Percentiles rank a stretch among this genome's conserved stretches.
phyloP scores from a whole-genome alignment of 2,797 vertebrate genomes.

The Florisuga fusca region DNA sequence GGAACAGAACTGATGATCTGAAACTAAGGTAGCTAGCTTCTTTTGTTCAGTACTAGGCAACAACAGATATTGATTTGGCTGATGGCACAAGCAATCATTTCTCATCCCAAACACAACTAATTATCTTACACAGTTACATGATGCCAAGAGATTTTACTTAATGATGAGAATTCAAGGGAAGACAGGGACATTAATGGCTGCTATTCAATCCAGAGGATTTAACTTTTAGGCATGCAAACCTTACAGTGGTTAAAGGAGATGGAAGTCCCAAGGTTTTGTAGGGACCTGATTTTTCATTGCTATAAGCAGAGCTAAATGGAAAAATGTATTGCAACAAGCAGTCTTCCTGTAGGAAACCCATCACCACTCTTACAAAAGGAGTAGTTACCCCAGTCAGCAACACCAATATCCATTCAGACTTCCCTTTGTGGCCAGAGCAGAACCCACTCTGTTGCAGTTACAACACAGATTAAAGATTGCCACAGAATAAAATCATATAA shows the following conservation, averaged over 20 bases:
- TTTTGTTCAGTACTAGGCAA: background rate
- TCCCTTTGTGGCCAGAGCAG: background rate
- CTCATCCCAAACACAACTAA: conserved; percentile 13
- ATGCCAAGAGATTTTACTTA: conserved; percentile 3
- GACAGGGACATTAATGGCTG: background rate
- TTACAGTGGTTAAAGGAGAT: background rate
- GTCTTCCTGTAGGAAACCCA: background rate
- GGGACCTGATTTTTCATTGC: background rate
- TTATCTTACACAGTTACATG: background rate
- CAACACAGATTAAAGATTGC: background rate
- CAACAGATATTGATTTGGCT: conserved; percentile 32
- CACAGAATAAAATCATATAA: background rate
- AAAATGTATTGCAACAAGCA: background rate
- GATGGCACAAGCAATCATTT: conserved; percentile 27
- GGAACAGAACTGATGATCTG: background rate
- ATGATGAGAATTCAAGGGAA: background rate
- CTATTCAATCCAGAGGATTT: background rate
- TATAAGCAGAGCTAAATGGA: background rate
- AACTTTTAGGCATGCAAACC: background rate
- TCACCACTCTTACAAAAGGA: background rate
- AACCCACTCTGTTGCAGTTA: background rate
- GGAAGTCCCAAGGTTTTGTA: background rate
- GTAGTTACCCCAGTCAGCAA: background rate
- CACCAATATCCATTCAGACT: background rate
- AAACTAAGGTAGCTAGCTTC: background rate